Conservation (phyloP, 2,888 invertebrate genomes). For the Marronus borbonicus region DNA sequence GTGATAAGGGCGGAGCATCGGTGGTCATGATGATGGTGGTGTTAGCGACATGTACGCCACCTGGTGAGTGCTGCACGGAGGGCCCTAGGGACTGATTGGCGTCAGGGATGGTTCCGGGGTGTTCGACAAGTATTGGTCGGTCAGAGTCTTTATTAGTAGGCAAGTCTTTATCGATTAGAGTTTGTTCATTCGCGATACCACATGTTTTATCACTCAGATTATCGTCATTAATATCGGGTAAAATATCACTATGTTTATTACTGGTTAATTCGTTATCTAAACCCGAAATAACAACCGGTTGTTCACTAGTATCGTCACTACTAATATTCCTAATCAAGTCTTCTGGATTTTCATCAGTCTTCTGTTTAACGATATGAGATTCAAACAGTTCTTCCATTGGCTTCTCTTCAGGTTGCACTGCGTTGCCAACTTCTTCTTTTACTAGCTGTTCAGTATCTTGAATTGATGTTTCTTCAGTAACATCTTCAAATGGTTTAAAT, state of each 20-base stretch:
- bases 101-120: slow-evolving; percentile 34
- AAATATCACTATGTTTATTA: slow-evolving; percentile 20
- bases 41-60: slow-evolving; percentile 65
- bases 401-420: background rate
- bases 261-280: background rate
- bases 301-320: slow-evolving; percentile 21
- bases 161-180: slow-evolving; percentile 11
- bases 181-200: background rate
- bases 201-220: slow-evolving; percentile 29
- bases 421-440: background rate
- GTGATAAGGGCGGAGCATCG: slow-evolving; percentile 51
- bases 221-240: background rate
- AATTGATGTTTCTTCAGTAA: background rate
- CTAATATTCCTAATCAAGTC: background rate
- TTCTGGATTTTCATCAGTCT: slow-evolving; percentile 24
- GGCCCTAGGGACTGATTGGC: slow-evolving; percentile 67
- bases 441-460: background rate
- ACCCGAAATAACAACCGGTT: slow-evolving; percentile 7
- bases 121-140: slow-evolving; percentile 34
- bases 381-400: background rate
- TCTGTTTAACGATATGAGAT: slow-evolving; percentile 6
- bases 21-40: slow-evolving; percentile 55
- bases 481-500: background rate
- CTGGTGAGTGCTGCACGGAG: slow-evolving; percentile 68
- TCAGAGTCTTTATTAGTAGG: slow-evolving; percentile 55